These are phyloP conservation scores for Hesperia comma DNA, from an alignment of 2,888 invertebrate genomes.

Conservation along the genomic window DNA sequence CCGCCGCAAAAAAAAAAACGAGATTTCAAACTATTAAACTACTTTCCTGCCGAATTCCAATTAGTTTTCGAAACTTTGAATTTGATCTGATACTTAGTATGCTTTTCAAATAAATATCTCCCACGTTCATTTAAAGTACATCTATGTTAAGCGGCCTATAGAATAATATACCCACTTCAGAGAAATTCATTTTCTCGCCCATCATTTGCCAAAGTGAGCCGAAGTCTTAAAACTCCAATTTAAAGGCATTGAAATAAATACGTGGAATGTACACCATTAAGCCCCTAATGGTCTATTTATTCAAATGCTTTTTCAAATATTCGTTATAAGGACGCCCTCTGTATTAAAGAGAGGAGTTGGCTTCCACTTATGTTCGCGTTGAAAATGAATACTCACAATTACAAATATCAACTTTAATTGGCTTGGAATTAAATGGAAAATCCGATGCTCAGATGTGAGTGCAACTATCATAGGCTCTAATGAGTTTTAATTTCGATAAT, in stretches of 20 bases:
- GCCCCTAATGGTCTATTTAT: conserved; percentile 11
- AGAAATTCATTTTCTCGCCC: not conserved
- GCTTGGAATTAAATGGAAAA: not conserved
- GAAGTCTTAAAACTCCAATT: not conserved
- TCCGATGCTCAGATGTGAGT: too few relatives aligned
- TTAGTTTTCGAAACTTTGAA: too few relatives aligned
- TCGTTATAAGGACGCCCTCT: not conserved
- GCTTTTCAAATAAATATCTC: too few relatives aligned
- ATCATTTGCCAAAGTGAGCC: not conserved
- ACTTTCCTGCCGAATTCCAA: too few relatives aligned
- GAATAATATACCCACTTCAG: not conserved
- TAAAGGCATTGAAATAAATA: conserved; percentile 21
- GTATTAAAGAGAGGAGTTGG: not conserved
- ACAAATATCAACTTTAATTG: not conserved
- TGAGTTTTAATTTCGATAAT: too few relatives aligned
- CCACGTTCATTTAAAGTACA: too few relatives aligned
- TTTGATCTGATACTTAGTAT: too few relatives aligned
- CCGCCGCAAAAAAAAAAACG: too few relatives aligned
- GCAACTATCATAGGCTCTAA: too few relatives aligned
- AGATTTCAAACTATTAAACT: too few relatives aligned
- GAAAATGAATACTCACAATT: not conserved
- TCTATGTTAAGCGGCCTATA: not conserved
- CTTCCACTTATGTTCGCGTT: not conserved
- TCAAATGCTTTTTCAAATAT: conserved; percentile 6
- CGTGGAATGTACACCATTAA: conserved; percentile 19